phyloP scores from a whole-genome alignment of 2,113 vertebrate species.

The Machaerirhynchus nigripectus region DNA sequence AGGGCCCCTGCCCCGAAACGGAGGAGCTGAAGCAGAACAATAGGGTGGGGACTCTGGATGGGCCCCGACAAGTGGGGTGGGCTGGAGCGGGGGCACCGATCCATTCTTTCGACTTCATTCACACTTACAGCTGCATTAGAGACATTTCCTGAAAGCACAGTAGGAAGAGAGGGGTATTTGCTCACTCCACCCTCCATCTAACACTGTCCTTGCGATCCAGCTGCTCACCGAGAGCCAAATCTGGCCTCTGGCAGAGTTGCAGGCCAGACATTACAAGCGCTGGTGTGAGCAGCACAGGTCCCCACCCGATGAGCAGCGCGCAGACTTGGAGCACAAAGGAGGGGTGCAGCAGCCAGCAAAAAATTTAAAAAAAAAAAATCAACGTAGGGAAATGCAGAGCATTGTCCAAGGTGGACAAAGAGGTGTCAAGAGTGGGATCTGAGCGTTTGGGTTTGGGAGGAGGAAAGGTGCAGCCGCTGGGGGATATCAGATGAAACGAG shows the following conservation, averaged over 20 bases:
- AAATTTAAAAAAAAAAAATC: not conserved
- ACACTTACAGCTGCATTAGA: conserved; percentile 69
- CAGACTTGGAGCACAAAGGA: conserved; percentile 43
- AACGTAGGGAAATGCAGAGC: not conserved
- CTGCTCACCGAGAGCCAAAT: conserved; percentile 53
- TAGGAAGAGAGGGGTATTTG: conserved; percentile 74
- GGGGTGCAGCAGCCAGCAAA: conserved; percentile 21
- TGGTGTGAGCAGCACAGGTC: conserved; percentile 66
- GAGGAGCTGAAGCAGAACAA: conserved; percentile 66
- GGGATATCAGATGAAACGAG: rapidly evolving
- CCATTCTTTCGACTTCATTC: conserved; percentile 72
- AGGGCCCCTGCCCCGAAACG: conserved; percentile 56
- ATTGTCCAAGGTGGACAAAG: not conserved
- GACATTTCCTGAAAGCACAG: conserved; percentile 74
- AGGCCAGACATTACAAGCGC: conserved; percentile 78
- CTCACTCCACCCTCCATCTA: conserved; percentile 71
- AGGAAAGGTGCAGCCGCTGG: not conserved
- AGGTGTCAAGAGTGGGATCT: not conserved
- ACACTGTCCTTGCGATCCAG: conserved; percentile 60
- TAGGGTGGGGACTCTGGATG: conserved; percentile 66
- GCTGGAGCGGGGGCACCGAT: conserved; percentile 40
- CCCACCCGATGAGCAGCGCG: conserved; percentile 69
- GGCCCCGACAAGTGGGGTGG: conserved; percentile 22
- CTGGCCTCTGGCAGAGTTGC: conserved; percentile 71
- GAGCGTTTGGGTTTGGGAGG: not conserved